Percentiles rank a stretch among this genome's conserved stretches.
Evolutionary conservation across 2,797 vertebrate genomes (phyloP).

Genomic region (Microhierax caerulescens): DNA sequence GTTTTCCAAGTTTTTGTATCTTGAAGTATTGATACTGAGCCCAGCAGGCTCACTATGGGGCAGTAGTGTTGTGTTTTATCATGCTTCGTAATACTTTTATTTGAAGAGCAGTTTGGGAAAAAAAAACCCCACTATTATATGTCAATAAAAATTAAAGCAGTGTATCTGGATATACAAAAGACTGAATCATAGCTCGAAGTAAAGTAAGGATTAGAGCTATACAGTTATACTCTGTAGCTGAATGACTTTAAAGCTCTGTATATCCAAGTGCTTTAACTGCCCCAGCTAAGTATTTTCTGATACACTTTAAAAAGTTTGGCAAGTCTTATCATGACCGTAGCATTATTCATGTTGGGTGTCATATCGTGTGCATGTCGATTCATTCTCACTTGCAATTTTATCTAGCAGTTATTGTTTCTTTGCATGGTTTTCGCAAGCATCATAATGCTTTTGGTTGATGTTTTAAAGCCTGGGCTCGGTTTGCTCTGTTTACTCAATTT

Average conservation of each 20-base stretch:
- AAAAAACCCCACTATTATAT: background rate
- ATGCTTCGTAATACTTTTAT: background rate
- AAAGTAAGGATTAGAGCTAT: background rate
- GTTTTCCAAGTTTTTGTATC: background rate
- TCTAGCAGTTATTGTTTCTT: conserved; percentile 16
- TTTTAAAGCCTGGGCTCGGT: conserved; percentile 73
- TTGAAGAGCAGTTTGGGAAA: background rate
- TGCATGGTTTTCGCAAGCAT: conserved; percentile 73
- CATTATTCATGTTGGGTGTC: conserved; percentile 24
- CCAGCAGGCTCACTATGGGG: background rate
- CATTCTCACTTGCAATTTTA: conserved; percentile 51
- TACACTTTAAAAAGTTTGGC: conserved; percentile 6
- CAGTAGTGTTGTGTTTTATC: background rate
- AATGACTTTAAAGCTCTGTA: background rate
- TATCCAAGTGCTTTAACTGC: conserved; percentile 7
- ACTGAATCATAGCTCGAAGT: background rate
- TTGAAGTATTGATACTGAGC: background rate
- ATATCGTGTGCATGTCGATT: conserved; percentile 76
- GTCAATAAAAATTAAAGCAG: background rate
- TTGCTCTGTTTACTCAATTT: conserved; percentile 92
- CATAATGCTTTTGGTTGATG: conserved; percentile 56
- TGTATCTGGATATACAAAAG: background rate
- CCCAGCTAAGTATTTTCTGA: background rate
- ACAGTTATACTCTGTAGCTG: background rate
- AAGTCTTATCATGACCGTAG: background rate